Evolutionary conservation across 2,797 vertebrate species (phyloP), one percentile per base, ranked within the genome.

Genomic region (Limosa lapponica): DNA sequence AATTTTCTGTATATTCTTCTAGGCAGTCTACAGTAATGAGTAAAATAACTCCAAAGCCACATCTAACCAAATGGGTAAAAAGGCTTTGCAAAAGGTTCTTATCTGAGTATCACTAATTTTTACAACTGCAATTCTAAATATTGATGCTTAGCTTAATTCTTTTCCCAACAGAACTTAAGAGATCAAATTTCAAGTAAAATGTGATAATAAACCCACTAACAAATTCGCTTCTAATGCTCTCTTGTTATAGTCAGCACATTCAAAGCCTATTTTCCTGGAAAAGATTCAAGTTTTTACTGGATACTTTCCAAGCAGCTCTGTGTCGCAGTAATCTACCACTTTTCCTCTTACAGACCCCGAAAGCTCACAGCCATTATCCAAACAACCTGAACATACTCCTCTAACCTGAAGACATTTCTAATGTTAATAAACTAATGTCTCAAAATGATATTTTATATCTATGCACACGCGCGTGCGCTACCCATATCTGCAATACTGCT

Each of bases 111-210:
- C 59, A 74, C 10, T 57, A 34, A 51, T 92, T 94, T 91, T 92
- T 82, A 95, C 24, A 85, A 67, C 18, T 24, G 8, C 18, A 64
- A 57, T 74, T 89, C 75, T 81, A 88, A 88, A 93, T 83, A 90
- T 59, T 87, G 90, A 93, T 90, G 69, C 43, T 93, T 62, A 84
- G 48, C 46, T 92, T 89, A 94, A 85, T 80, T 89, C 59, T 84
- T 87, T 78, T 82, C 89, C 66, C 69, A 69, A 62, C n/a, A 78
- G 57, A 96, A 65, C 75, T 90, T 87, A 95, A 90, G 59, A 89
- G 64, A 96, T 89, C 77, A 96, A 93, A 83, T 95, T 88, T 95
- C 54, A 96, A 96, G 46, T n/a, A 94, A 96, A 97, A 96, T 78
- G 82, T 87, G 59, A 58, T 94, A 82, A 97, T 89, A 93, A 97